A percentile compares a stretch with the other conserved stretches of the same genome.
Conservation (phyloP, 2,797 vertebrate species). For the Xyrichtys novacula region DNA sequence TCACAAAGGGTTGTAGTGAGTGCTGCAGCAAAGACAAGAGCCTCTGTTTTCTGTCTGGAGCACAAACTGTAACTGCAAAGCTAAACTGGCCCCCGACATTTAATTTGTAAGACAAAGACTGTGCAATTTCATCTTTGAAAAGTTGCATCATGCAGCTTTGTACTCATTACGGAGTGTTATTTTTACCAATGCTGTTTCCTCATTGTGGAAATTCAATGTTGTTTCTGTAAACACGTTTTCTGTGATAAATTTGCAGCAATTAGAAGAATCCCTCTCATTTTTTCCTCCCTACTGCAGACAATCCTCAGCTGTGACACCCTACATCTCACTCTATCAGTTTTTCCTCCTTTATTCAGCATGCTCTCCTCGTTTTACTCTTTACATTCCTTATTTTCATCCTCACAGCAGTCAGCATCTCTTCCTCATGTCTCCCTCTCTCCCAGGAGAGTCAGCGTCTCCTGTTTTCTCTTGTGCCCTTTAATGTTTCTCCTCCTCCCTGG, state of each 20-base stretch:
- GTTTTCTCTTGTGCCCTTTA: constrained; percentile 57
- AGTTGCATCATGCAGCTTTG: neutral
- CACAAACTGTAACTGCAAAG: no score
- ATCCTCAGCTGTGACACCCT: neutral
- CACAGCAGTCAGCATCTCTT: constrained; percentile 48
- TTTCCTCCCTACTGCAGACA: neutral
- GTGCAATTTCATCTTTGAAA: neutral
- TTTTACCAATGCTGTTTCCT: neutral
- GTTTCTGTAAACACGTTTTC: constrained; percentile 1
- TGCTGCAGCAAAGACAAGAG: no score
- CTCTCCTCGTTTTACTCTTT: constrained; percentile 26
- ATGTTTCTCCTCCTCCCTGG: constrained; percentile 39
- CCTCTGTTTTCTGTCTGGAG: no score
- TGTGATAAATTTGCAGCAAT: neutral
- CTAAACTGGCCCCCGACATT: neutral
- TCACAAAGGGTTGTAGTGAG: no score
- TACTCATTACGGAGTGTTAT: neutral
- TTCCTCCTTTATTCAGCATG: constrained; percentile 19
- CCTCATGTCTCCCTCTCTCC: constrained; percentile 44
- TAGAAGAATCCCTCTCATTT: neutral
- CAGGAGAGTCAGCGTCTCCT: constrained; percentile 50
- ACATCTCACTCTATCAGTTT: constrained; percentile 19
- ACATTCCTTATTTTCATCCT: constrained; percentile 44
- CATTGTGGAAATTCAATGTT: neutral
- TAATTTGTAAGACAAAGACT: neutral